Evolutionary conservation across 2,888 invertebrate genomes (phyloP).

Genomic region (Baccha elongata): DNA sequence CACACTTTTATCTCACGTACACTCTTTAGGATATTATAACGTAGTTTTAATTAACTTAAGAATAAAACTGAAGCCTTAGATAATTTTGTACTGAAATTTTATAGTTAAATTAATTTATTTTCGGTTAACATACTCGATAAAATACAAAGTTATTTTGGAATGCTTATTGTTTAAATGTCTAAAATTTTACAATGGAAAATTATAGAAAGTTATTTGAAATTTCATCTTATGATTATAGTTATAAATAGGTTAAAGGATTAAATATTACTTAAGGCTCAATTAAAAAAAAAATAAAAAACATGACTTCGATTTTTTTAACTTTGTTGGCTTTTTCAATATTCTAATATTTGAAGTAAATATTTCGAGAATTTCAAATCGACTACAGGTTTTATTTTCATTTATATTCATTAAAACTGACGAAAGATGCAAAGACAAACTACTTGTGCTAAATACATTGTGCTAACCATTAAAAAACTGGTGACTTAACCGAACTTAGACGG

Average conservation of each 20-base stretch:
- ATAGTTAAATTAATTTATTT: constrained; percentile 67
- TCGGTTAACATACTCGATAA: constrained; percentile 29
- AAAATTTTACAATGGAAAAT: constrained; percentile 58
- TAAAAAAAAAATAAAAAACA: constrained; percentile 40
- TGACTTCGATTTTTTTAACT: constrained; percentile 50
- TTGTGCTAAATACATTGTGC: too few relatives aligned
- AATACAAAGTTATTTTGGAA: constrained; percentile 34
- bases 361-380: too few relatives aligned
- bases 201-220: constrained; percentile 33
- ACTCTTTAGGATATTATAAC: constrained; percentile 40
- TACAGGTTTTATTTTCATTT: too few relatives aligned
- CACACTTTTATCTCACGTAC: constrained; percentile 32
- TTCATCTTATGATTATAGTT: constrained; percentile 40
- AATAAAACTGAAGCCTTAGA: constrained; percentile 49
- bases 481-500: too few relatives aligned
- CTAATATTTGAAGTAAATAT: too few relatives aligned
- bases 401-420: too few relatives aligned
- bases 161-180: constrained; percentile 41
- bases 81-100: constrained; percentile 67
- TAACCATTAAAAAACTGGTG: too few relatives aligned
- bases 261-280: constrained; percentile 33
- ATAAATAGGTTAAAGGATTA: constrained; percentile 43
- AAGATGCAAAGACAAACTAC: too few relatives aligned
- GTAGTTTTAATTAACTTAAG: constrained; percentile 14
- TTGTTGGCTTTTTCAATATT: too few relatives aligned